Base-by-base conservation (phyloP, 2,113 vertebrate genomes). In the Rhinoptilus africanus region DNA sequence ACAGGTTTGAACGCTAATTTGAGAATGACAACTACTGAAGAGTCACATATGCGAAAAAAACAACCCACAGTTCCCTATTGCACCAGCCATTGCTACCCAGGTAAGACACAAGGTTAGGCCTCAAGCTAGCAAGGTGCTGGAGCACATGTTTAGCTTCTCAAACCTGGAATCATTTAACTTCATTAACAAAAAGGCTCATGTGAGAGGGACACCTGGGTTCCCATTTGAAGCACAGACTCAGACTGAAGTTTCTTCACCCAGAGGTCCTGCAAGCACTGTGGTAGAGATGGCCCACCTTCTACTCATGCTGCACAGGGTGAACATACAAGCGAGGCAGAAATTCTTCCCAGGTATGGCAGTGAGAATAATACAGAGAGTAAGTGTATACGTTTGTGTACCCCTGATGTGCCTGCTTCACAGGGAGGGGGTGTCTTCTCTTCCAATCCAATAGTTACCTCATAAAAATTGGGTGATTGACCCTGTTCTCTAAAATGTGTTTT, bases 331-430 rank as follows among this genome's bases (percentile, higher is more conserved):
- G 4, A 26, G 24, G 12, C 41, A 54, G 51, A 56, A 66, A 50
- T 21, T 28, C 64, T 27, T 20, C 37, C 50, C 56, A 47, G 32
- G n/a, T 59, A 32, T 6, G 32, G 47, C 47, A 59, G 26, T 13
- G 68, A 77, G 48, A 15, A 43, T n/a, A 56, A 15, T 22, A 37
- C 11, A 32, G 14, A 28, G 27, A 34, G 12, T 8, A 35, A 53
- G 10, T 6, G 17, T 12, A 1, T 3, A 0, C 5, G 7, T 10
- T 26, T 69, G 21, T 76, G 45, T 27, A 53, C 12, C 19, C 41
- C 45, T 57, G 24, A 27, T 8, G n/a, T 11, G 8, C 11, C 78
- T 72, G 47, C 5, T n/a, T 82, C 79, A 60, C 26, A 22, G 67
- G 4, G 5, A 24, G 10, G 2, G 17, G 3, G 0, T 30, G 24